phyloP scores from a whole-genome alignment of 1,140 invertebrate species.

The Oscheius sp. region DNA sequence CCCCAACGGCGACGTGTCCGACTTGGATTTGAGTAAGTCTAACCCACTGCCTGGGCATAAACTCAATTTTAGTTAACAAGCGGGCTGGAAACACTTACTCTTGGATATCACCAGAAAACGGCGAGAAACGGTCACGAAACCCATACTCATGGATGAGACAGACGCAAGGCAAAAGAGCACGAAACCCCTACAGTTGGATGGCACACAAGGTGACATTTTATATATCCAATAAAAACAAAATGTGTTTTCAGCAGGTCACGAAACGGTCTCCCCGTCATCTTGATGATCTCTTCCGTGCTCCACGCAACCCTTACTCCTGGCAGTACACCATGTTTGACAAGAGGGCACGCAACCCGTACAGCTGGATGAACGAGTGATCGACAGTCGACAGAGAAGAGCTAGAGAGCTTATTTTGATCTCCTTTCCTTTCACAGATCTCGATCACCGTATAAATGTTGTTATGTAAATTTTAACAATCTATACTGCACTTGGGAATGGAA shows the following conservation, averaged over 20 bases:
- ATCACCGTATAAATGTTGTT: constrained; percentile 9
- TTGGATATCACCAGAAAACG: not conserved
- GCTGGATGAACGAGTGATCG: not conserved
- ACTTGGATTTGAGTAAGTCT: not conserved
- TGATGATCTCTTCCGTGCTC: not conserved
- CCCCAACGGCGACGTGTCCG: not conserved
- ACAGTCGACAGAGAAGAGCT: not conserved
- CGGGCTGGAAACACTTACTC: not conserved
- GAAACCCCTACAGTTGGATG: constrained; percentile 4
- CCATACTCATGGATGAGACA: constrained; percentile 4
- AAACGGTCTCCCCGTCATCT: not conserved
- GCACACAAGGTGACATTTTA: not conserved
- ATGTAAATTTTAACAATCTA: too few relatives aligned
- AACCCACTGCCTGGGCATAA: not conserved
- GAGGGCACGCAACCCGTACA: not conserved
- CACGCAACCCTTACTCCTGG: not conserved
- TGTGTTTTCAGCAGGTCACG: too few relatives aligned
- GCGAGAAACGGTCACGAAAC: not conserved
- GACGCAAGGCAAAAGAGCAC: not conserved
- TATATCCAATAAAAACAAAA: too few relatives aligned
- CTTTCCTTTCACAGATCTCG: not conserved
- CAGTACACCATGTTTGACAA: constrained; percentile 7
- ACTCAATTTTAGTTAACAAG: constrained; percentile 1
- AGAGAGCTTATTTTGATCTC: not conserved
- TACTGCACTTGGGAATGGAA: too few relatives aligned